Conservation (phyloP, 2,113 vertebrate species). For the Elephantulus edwardii region DNA sequence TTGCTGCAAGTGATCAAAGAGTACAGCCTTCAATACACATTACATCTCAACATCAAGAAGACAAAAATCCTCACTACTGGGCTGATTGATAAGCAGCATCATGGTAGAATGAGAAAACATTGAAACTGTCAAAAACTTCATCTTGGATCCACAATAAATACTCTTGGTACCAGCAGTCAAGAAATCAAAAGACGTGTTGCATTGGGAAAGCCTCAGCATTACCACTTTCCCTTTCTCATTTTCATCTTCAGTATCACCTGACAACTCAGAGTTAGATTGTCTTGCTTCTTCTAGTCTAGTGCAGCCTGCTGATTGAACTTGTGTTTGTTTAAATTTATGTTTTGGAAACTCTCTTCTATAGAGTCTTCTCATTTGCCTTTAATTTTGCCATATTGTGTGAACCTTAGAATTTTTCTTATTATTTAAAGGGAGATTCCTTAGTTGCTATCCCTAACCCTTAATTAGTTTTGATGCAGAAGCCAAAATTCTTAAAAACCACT, state of each 20-base stretch:
- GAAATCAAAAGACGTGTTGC: too few species aligned
- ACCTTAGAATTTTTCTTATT: neutral
- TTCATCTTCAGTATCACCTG: neutral
- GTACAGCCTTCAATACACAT: too few species aligned
- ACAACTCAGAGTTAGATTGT: neutral
- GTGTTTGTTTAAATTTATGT: neutral
- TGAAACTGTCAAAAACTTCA: too few species aligned
- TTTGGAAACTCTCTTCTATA: neutral
- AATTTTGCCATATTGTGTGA: neutral
- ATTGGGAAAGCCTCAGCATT: neutral
- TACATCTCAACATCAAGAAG: too few species aligned
- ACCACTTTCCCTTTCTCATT: neutral
- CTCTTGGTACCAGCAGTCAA: too few species aligned
- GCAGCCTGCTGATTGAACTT: neutral
- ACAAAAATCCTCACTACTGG: too few species aligned
- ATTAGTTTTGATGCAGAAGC: constrained; percentile 39
- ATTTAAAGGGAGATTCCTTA: neutral
- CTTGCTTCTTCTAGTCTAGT: neutral
- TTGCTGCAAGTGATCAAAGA: too few species aligned
- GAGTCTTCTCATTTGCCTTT: neutral
- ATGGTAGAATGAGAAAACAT: too few species aligned
- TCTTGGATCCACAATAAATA: too few species aligned
- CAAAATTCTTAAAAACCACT: neutral
- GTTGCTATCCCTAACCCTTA: neutral
- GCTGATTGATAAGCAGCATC: too few species aligned